phyloP scores from a whole-genome alignment of 2,888 invertebrate species.

The Blomia tropicalis region DNA sequence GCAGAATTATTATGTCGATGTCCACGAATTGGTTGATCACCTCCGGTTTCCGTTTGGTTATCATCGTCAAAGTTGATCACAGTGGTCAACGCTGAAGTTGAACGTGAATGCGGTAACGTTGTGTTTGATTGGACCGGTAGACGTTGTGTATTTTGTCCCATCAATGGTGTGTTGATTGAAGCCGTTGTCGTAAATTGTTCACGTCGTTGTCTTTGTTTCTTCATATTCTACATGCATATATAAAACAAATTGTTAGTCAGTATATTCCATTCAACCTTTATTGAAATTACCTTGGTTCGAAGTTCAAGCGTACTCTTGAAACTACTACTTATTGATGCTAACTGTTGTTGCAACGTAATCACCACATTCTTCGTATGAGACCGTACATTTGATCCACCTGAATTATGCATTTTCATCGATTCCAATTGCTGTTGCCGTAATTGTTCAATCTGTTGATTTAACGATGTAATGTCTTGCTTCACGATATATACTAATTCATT shows the following conservation, averaged over 20 bases:
- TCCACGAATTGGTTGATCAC: not conserved
- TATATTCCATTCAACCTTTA: too few species aligned
- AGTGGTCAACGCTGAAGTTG: constrained; percentile 10
- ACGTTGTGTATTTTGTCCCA: not conserved
- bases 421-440: constrained; percentile 36
- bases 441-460: constrained; percentile 92
- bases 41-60: not conserved
- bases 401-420: not conserved
- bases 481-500: constrained; percentile 93
- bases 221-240: constrained; percentile 12
- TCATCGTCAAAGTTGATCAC: constrained; percentile 19
- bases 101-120: constrained; percentile 1
- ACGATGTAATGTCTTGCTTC: constrained; percentile 79
- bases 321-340: constrained; percentile 90
- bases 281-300: constrained; percentile 55
- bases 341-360: constrained; percentile 53
- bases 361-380: constrained; percentile 86
- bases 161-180: not conserved
- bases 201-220: constrained; percentile 27
- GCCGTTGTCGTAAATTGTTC: constrained; percentile 21
- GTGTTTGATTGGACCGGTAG: not conserved
- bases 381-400: constrained; percentile 46
- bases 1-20: constrained; percentile 15
- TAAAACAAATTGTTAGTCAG: too few species aligned
- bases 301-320: constrained; percentile 96